A percentile compares a stretch with the other conserved stretches of the same genome.
Evolutionary conservation across 2,113 vertebrate genomes (phyloP).

Genomic region (Xenus cinereus): DNA sequence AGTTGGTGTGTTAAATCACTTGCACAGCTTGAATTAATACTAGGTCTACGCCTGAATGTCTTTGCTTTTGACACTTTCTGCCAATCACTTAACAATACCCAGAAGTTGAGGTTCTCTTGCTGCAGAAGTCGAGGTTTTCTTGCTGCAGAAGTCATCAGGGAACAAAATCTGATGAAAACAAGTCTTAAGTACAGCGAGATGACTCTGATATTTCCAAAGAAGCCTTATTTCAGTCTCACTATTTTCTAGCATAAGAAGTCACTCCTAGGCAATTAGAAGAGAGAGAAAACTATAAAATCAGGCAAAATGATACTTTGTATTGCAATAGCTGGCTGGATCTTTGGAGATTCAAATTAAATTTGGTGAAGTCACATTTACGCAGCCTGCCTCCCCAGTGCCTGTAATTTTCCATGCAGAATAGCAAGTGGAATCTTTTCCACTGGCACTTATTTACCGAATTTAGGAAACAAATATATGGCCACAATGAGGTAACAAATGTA

Average conservation of each 20-base stretch:
- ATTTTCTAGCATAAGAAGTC: neutral
- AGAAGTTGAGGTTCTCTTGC: neutral
- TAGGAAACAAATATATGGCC: neutral
- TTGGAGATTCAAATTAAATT: neutral
- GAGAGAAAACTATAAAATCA: neutral
- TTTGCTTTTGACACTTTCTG: neutral
- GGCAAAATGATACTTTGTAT: neutral
- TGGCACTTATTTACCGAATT: neutral
- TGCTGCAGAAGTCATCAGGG: neutral
- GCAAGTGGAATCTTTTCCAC: neutral
- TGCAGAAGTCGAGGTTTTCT: neutral
- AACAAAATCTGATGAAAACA: neutral
- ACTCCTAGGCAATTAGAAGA: neutral
- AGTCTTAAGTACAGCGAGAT: neutral
- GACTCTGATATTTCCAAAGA: neutral
- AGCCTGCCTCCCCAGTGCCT: neutral
- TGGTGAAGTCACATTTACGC: neutral
- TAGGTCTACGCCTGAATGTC: neutral
- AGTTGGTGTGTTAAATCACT: slow-evolving; percentile 42
- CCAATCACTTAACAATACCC: neutral
- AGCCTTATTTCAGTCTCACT: neutral
- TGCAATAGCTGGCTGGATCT: neutral
- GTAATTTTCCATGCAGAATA: neutral
- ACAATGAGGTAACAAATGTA: neutral
- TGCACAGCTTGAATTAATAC: slow-evolving; percentile 47